A percentile compares a stretch with the other conserved stretches of the same genome.
Evolutionary conservation across 1,140 invertebrate species (phyloP).

Genomic region (Bombus huntii): DNA sequence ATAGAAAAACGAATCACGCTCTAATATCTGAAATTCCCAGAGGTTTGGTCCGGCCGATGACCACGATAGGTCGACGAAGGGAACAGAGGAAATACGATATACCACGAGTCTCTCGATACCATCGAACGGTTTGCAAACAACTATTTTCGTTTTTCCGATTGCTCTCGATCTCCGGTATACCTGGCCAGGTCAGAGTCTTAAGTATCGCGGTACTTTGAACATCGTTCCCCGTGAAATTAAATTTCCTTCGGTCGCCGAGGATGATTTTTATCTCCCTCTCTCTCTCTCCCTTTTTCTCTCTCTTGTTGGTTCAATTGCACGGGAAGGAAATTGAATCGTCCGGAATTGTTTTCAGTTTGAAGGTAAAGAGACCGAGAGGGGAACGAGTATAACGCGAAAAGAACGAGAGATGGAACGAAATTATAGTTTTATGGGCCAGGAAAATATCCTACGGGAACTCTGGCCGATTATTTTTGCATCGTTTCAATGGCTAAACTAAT

Average conservation of each 20-base stretch:
- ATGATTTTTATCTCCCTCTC: constrained; percentile 38
- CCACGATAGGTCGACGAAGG: not conserved
- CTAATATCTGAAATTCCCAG: not conserved
- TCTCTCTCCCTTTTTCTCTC: not conserved
- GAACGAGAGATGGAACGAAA: constrained; percentile 30
- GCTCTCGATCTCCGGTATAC: not conserved
- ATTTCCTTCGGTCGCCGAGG: constrained; percentile 16
- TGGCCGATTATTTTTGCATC: constrained; percentile 46
- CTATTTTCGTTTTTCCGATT: not conserved
- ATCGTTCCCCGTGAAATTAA: constrained; percentile 35
- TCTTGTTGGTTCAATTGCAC: constrained; percentile 15
- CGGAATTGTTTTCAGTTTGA: constrained; percentile 49
- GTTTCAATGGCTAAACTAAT: constrained; percentile 5
- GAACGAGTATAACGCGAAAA: not conserved
- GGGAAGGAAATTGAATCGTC: constrained; percentile 46
- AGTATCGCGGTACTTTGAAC: constrained; percentile 42
- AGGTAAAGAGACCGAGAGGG: too few species aligned
- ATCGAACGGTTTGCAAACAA: not conserved
- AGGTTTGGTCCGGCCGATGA: too few species aligned
- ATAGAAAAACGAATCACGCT: not conserved
- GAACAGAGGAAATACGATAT: not conserved
- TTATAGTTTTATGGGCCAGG: constrained; percentile 33
- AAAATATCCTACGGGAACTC: constrained; percentile 4
- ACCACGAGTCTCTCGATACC: not conserved
- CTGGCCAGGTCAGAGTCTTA: constrained; percentile 4